Base-by-base conservation (phyloP, 2,113 vertebrate species). In the Semicossyphus pulcher region DNA sequence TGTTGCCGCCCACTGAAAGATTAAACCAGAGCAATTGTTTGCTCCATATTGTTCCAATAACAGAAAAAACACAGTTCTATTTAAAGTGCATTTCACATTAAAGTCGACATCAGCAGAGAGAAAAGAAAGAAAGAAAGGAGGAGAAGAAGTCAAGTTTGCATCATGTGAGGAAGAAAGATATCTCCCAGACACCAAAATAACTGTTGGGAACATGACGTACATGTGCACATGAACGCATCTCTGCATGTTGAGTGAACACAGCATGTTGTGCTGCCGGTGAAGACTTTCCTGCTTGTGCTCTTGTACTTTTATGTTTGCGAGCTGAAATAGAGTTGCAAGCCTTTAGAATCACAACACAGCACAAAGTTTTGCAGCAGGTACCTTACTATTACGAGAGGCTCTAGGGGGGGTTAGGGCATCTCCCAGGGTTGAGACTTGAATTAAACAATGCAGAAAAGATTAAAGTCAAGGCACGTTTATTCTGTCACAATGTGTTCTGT, bases 1-100 rank as follows among this genome's bases (percentile, higher is more conserved):
- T 41, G 68, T 73, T 87, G 75, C 78, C 66, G 51, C 69, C 49
- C 47, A 49, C 25, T 72, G 29, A 80, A 82, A 86, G 65, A 82
- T 81, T 68, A 72, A 80, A 74, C 85, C 58, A 39, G 36, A 69
- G 34, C 57, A 47, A 65, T 49, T 58, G 49, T 76, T 20, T 25
- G 48, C 39, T 44, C 37, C 32, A 16, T 53, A 42, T 73, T 6
- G 21, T 71, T 81, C 36, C 23, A 28, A 34, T 52, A 16, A n/a
- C n/a, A n/a, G n/a, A n/a, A n/a, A 76, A 83, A 80, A 74, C 52
- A 15, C 7, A 28, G 26, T 51, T 66, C 41, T 56, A 81, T 45
- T 58, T 67, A 66, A 63, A 70, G 29, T 25, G 61, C 12, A 60
- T 74, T 75, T 32, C 36, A 49, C 15, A 39, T 32, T n/a, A 7